Evolutionary conservation across 2,797 vertebrate genomes (phyloP), one percentile per base, ranked within the genome.

Genomic region (Poecilia wingei): DNA sequence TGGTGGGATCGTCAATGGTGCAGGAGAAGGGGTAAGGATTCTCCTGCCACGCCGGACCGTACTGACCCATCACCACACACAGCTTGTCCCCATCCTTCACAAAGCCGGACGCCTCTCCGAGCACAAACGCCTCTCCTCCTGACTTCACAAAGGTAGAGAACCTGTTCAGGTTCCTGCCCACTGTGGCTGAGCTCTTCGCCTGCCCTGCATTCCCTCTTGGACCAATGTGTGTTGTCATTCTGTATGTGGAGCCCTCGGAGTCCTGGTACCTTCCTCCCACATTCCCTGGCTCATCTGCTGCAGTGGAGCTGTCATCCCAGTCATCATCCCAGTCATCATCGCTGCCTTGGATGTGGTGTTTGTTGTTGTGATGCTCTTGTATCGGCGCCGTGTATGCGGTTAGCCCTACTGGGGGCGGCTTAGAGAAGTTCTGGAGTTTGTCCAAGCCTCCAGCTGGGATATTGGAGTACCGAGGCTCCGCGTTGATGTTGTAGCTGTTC

Each of bases 141-240:
- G 97, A 99, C 90, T 98, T 99, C 39, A 99, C 98, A 13, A 99
- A 99, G 47, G 97, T 98, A 0, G 98, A 99, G 84, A 99, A 99
- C 86, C 97, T 95, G 93, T 99, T 99, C 72, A 99, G 96, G 93
- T 99, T 99, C 43, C 97, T 96, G 85, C 98, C 96, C 77, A 99
- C 97, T 0, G 97, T 98, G 83, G 97, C 97, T 0, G 97, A 97
- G 90, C 98, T 97, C 93, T 98, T 99, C 16, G 96, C 95, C 0
- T 96, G 95, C 41, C 95, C 93, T 0, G 91, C 89, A 0, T 88
- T 90, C 0, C 95, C 84, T 78, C 96, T 90, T 0, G 95, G 84
- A 81, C 94, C 90, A 0, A 96, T 96, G 5, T 96, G 93, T 0
- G 96, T 98, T 9, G 97, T 97, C 80, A 98, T 82, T 25, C 95